Conservation (phyloP, 1,140 invertebrate genomes). For the Papilio machaon region DNA sequence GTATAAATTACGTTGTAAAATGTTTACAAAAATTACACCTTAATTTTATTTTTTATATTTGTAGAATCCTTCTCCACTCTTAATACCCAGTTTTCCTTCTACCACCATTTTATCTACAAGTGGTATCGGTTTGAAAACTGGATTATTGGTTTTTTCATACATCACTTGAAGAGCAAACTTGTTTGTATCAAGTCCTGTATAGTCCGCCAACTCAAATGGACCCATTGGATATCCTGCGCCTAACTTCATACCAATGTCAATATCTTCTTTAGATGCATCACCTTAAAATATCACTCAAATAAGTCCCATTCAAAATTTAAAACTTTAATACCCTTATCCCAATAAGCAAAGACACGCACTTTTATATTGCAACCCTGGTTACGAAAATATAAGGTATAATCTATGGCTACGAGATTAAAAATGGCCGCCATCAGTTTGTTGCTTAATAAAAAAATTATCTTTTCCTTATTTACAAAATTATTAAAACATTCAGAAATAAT, state of each 20-base stretch:
- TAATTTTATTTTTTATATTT: constrained; percentile 85
- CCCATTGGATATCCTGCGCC: constrained; percentile 94
- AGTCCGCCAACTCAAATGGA: constrained; percentile 91
- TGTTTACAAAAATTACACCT: no score
- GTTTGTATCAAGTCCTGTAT: constrained; percentile 90
- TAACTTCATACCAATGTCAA: constrained; percentile 94
- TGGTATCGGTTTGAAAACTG: constrained; percentile 86
- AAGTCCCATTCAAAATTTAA: no score
- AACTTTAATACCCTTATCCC: no score
- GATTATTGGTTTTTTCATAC: constrained; percentile 88
- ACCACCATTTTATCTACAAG: constrained; percentile 88
- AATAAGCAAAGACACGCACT: no score
- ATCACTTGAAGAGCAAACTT: constrained; percentile 86
- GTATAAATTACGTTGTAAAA: no score
- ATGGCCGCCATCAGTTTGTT: no score
- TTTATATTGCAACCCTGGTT: no score
- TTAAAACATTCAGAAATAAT: no score
- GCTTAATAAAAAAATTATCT: no score
- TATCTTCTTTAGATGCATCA: constrained; percentile 88
- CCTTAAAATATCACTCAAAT: constrained; percentile 50
- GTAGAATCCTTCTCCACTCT: constrained; percentile 93
- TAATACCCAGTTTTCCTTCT: constrained; percentile 91
- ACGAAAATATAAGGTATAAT: no score
- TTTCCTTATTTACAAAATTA: no score
- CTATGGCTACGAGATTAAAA: no score